Base-by-base conservation (phyloP, 2,888 invertebrate species). In the Drosophila helvetica region DNA sequence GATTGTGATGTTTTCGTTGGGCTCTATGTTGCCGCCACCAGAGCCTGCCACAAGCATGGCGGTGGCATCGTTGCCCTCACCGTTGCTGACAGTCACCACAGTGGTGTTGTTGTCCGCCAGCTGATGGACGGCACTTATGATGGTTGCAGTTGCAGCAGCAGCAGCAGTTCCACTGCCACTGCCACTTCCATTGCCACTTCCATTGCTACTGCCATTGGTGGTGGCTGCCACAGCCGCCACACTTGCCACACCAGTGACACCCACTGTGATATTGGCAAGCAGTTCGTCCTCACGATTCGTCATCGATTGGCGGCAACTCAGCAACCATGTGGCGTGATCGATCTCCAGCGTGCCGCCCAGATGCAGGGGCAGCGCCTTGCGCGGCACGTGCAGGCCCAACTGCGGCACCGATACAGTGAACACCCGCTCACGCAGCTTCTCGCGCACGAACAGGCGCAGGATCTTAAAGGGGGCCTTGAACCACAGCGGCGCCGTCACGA, bases 391-490 rank as follows among this genome's bases (percentile, higher is more conserved):
- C 90, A 95, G 94, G 79, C 95, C 94, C 81, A 99, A 94, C 92
- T 98, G 98, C 71, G 97, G 96, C 91, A 97, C 95, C 91, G 96
- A 98, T 85, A 98, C 98, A 30, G 98, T 98, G 93, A 96, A 98
- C 74, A 99, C 99, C 88, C 99, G 94, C 92, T 99, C 98, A 78
- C 98, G 94, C 82, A 99, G 93, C 93, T 99, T 99, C 93, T 99
- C 98, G 74, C 98, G 94, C 64, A 99, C 98, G 93, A 99, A 99
- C 86, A 99, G 93, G 60, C 98, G 95, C 59, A 99, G 94, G 90
- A 99, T 98, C 91, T 98, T 97, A 93, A 98, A 99, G 1, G 99
- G 98, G 68, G 98, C 98, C 93, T 98, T 98, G 93, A 99, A 99
- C 99, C 99, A 99, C 91, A 99, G 93, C 59, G 99, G 99, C 53